These are phyloP conservation scores for Uloborus plumipes DNA, from an alignment of 2,888 invertebrate genomes.

Conservation along the genomic window DNA sequence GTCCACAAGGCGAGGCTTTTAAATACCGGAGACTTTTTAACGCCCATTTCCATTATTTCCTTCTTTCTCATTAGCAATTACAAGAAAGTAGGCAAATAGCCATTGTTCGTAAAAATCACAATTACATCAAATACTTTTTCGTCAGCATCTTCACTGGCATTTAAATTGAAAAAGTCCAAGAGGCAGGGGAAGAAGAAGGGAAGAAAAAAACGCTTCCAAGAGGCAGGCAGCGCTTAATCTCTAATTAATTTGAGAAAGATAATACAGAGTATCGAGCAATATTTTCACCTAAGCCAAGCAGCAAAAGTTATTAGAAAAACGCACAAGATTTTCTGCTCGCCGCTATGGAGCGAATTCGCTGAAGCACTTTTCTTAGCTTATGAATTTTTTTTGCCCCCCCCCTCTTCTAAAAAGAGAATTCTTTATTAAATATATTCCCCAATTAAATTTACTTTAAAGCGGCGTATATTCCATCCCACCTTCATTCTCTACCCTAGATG, in stretches of 20 bases:
- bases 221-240: constrained; percentile 62
- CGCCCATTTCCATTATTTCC: constrained; percentile 44
- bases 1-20: constrained; percentile 15
- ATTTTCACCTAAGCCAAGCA: constrained; percentile 60
- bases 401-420: constrained; percentile 34
- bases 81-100: constrained; percentile 41
- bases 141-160: constrained; percentile 37
- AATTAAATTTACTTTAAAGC: constrained; percentile 65
- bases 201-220: constrained; percentile 10
- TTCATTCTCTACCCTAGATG: constrained; percentile 31
- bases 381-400: constrained; percentile 29
- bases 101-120: constrained; percentile 50
- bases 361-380: constrained; percentile 37
- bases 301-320: constrained; percentile 62
- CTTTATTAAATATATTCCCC: constrained; percentile 65
- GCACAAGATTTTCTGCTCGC: constrained; percentile 56
- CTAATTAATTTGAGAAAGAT: constrained; percentile 65
- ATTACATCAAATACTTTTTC: constrained; percentile 60
- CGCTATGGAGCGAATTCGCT: constrained; percentile 29
- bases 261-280: constrained; percentile 63
- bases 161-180: constrained; percentile 55
- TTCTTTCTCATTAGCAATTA: constrained; percentile 63
- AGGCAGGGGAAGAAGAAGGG: constrained; percentile 9
- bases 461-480: constrained; percentile 31
- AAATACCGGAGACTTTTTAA: constrained; percentile 38